Base-by-base conservation (phyloP, 2,797 vertebrate genomes). In the Astyanax mexicanus region DNA sequence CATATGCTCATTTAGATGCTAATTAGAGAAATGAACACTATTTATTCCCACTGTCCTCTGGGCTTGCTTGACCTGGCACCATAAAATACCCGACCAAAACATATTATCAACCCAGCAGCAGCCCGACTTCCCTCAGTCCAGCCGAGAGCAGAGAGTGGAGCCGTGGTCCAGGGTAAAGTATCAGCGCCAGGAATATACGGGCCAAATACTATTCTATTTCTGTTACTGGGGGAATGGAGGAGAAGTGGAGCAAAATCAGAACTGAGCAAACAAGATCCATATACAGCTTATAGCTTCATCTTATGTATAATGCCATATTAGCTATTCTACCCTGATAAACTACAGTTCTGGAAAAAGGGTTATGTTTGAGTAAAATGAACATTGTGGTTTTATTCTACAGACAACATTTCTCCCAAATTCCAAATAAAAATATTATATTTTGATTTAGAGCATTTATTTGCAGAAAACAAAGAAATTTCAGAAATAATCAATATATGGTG, bases 1-100 rank as follows among this genome's bases (percentile, higher is more conserved):
- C 68, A 82, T 45, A 60, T 29, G 61, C 69, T 78, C 68, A 83
- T 84, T 85, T 81, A 84, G 77, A 84, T 81, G 82, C 69, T 80
- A 85, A 83, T 86, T 79, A 81, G 61, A 69, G 60, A 83, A 84
- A 69, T 54, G 35, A 72, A 67, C 79, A 74, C 64, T 83, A 74
- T 70, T 76, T 77, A 74, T 78, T 77, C 75, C 35, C 69, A 49
- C 55, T 66, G 71, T 78, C 75, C 77, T 74, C 47, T 64, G 55
- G 72, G 80, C 52, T 37, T 42, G 60, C 73, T 72, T 68, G 44
- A 71, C 65, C 70, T 72, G 51, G 74, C 75, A 77, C 74, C 58
- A 37, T 67, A 58, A 2, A 32, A 77, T 61, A 79, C 64, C 74
- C 81, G 74, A 67, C 67, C 72, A 77, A 80, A 66, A 83, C 45